Percentiles rank a stretch among this genome's conserved stretches.
These are phyloP conservation scores for Drosophila mercatorum DNA, from an alignment of 2,888 invertebrate species.

Conservation along the genomic window DNA sequence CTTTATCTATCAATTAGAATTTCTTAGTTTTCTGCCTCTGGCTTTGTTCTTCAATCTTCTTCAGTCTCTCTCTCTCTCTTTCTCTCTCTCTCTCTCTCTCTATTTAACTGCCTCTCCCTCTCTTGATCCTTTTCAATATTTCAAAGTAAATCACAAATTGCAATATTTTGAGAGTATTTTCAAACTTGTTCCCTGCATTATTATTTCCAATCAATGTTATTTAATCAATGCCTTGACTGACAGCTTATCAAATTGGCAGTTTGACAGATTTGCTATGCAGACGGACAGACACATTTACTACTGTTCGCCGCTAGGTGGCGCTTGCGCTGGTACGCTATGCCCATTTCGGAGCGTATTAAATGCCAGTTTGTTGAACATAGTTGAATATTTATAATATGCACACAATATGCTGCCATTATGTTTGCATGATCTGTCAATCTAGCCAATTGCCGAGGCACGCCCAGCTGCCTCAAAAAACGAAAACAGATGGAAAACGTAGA, in stretches of 20 bases:
- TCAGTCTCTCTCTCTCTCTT: not conserved
- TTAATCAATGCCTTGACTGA: constrained; percentile 28
- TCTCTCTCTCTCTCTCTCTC: too few relatives aligned
- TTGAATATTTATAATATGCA: constrained; percentile 77
- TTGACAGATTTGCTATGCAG: constrained; percentile 31
- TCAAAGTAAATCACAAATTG: too few relatives aligned
- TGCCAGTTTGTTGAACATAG: constrained; percentile 69
- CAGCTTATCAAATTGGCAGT: constrained; percentile 23
- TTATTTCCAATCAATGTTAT: constrained; percentile 9
- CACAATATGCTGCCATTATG: constrained; percentile 76
- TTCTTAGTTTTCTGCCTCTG: not conserved
- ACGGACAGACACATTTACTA: not conserved
- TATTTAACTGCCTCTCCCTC: too few relatives aligned
- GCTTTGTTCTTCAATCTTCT: too few relatives aligned
- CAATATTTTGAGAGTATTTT: not conserved
- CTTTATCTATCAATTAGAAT: not conserved
- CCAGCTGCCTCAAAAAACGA: constrained; percentile 12
- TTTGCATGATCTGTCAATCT: constrained; percentile 79
- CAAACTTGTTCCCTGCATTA: not conserved
- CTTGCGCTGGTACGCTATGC: constrained; percentile 1
- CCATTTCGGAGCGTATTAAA: constrained; percentile 30
- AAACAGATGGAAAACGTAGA: constrained; percentile 9
- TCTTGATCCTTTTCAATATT: not conserved
- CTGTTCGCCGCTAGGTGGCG: constrained; percentile 24
- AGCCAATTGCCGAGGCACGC: constrained; percentile 59